Conservation (phyloP, 2,888 invertebrate genomes). For the Lampropteryx suffumata region DNA sequence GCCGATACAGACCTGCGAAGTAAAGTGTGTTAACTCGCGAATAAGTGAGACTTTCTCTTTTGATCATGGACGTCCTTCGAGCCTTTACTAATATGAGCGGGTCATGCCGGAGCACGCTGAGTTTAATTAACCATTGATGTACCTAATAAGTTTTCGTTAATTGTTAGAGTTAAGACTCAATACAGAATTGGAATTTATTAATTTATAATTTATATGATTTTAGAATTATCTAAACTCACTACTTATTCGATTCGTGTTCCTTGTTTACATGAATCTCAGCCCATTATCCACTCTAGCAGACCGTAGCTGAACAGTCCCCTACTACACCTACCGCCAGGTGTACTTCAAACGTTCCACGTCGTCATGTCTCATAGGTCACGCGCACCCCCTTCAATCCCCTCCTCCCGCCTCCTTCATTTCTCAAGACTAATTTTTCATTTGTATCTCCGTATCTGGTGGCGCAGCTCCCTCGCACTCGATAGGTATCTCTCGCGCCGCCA, state of each 20-base stretch:
- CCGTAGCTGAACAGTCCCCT: too few species aligned
- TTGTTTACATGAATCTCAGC: too few species aligned
- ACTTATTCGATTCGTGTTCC: too few species aligned
- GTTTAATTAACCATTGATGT: too few species aligned
- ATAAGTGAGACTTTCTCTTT: not conserved
- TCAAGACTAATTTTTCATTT: conserved; percentile 7
- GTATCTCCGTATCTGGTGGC: not conserved
- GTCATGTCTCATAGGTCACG: not conserved
- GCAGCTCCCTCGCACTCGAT: not conserved
- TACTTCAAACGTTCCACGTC: not conserved
- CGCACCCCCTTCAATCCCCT: not conserved
- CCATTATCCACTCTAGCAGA: too few species aligned
- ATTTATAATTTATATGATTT: too few species aligned
- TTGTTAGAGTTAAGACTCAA: too few species aligned
- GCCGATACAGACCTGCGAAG: conserved; percentile 10
- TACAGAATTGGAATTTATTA: too few species aligned
- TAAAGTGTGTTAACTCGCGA: conserved; percentile 11
- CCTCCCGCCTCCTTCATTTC: not conserved
- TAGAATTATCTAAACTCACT: too few species aligned
- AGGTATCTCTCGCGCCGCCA: conserved; percentile 6
- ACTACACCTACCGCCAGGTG: too few species aligned
- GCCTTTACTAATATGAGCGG: not conserved
- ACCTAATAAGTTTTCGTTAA: too few species aligned
- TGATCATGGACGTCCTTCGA: not conserved
- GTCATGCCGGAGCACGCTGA: too few species aligned